Evolutionary conservation across 92 coral and sea anemone genomes (phyloP), one percentile per base, ranked within the genome.

Genomic region (Porites cylindrica): DNA sequence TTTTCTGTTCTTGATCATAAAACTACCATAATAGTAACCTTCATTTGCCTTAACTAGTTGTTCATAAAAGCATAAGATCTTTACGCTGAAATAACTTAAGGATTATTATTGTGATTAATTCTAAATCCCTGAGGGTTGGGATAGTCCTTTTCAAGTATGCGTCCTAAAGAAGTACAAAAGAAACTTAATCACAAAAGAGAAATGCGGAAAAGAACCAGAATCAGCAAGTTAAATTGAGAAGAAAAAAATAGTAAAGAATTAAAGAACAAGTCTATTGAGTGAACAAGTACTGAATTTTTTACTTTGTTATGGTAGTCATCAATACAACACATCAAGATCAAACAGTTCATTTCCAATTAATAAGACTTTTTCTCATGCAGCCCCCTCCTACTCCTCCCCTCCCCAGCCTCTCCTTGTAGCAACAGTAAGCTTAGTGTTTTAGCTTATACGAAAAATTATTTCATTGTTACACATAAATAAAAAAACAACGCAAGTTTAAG

Each of bases 121-220:
- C 61, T 56, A 14, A 54, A 56, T 56, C 61, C 61, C 61, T 56
- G 62, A 56, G 86, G 69, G 58, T 70, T 82, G 78, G 85, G 51
- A 82, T 14, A 70, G 52, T 61, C 87, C 63, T 83, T 80, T 26
- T 85, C 89, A 85, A 77, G 89, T 76, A 75, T 85, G 83, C 61
- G n/a, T 85, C 89, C 89, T 85, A 85, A 38, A 78, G 80, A 85
- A 54, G 89, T 54, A 85, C 68, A 85, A 85, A 66, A 83, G 78
- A 83, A 83, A 83, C 18, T 66, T 60, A 4, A 73, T 83, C 70
- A 83, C 87, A 83, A 75, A 83, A 65, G 20, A 10, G 85, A 1
- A 32, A 26, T 14, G 60, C 21, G 2, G 43, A 58, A 38, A 61
- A 32, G 54, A 11, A 17, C 16, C 50, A 72, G 56, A 16, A 47